phyloP scores from a whole-genome alignment of 1,140 invertebrate species.

The Caenorhabditis elegans region WBcel235 BX284603.4:5905001-5905500 shows the following conservation, averaged over 20 bases:
- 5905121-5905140: conserved; percentile 28
- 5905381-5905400: not conserved
- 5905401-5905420: not conserved
- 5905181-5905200: not conserved
- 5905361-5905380: not conserved
- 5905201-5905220: conserved; percentile 3
- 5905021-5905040: not conserved
- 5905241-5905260: conserved; percentile 20
- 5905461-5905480: conserved; percentile 10
- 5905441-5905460: not conserved
- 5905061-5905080: too few relatives aligned
- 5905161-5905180: not conserved
- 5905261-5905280: conserved; percentile 8
- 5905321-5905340: not conserved
- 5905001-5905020: not conserved
- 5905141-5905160: not conserved
- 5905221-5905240: conserved; percentile 14
- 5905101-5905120: not conserved
- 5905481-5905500: not conserved
- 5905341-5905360: not conserved
- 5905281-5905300: not conserved
- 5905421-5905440: not conserved
- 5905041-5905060: too few relatives aligned
- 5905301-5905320: not conserved
- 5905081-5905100: not conserved